A percentile compares a stretch with the other conserved stretches of the same genome.
These are phyloP conservation scores for Rapana venosa DNA, from an alignment of 2,888 invertebrate genomes.

Conservation along the genomic window DNA sequence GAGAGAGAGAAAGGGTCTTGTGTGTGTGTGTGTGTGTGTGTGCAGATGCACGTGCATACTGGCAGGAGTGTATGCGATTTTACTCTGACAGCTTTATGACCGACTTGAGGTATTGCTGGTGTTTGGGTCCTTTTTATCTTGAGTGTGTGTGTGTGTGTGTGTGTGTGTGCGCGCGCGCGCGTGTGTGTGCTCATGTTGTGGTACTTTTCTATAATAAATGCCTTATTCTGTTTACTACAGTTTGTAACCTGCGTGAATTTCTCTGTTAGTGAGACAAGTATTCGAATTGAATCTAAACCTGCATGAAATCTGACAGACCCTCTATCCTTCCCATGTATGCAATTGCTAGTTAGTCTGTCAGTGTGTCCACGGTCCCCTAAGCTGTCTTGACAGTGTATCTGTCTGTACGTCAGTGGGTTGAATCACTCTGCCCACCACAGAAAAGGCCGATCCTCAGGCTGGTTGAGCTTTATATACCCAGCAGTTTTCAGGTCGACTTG, in stretches of 20 bases:
- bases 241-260: no score
- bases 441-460: background rate
- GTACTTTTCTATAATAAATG: background rate
- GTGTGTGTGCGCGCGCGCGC: background rate
- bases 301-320: background rate
- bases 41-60: no score
- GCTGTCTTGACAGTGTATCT: background rate
- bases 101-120: no score
- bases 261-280: background rate
- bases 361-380: background rate
- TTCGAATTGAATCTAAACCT: background rate
- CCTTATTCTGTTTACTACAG: background rate
- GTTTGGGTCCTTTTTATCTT: background rate
- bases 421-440: background rate
- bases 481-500: no score
- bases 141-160: background rate
- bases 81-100: no score
- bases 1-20: no score
- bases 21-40: no score
- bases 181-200: background rate
- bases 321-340: background rate
- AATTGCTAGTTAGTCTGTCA: background rate
- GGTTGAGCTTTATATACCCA: background rate
- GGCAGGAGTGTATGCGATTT: no score
- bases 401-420: background rate